Evolutionary conservation across 2,797 vertebrate genomes (phyloP).

Genomic region (Spondyliosoma cantharus): DNA sequence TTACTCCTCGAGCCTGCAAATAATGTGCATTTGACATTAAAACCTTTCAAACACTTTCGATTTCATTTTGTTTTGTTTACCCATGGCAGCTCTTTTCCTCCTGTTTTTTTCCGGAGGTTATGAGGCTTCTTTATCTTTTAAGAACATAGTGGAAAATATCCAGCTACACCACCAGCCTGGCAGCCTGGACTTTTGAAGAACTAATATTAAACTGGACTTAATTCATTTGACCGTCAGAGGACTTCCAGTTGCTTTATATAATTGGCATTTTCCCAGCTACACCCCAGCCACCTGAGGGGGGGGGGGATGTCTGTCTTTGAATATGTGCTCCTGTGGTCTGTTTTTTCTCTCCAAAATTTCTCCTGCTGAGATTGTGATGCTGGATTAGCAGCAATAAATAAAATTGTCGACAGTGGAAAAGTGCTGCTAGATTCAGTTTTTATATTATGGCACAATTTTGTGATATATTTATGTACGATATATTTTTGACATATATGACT

Average conservation of each 20-base stretch:
- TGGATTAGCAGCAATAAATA: neutral
- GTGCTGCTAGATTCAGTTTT: neutral
- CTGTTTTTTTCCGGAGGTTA: neutral
- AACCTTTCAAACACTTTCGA: neutral
- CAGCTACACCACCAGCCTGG: neutral
- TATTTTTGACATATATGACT: neutral
- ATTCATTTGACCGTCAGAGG: constrained; percentile 25
- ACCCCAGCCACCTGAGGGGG: neutral
- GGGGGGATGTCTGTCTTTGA: neutral
- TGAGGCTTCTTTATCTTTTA: constrained; percentile 4
- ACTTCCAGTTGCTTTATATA: constrained; percentile 9
- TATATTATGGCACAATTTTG: neutral
- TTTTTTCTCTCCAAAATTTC: no score
- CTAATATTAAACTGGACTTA: constrained; percentile 8
- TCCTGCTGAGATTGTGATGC: neutral
- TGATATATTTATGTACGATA: neutral
- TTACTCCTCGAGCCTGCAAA: no score
- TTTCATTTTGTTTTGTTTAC: neutral
- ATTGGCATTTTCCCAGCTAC: constrained; percentile 12
- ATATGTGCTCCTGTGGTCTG: neutral
- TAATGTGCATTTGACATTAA: neutral
- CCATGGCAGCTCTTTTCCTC: neutral
- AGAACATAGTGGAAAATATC: neutral
- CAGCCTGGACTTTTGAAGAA: constrained; percentile 10
- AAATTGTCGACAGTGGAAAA: neutral